Evolutionary conservation across 2,113 vertebrate genomes (phyloP).

Genomic region (Triplophysa siluroides): DNA sequence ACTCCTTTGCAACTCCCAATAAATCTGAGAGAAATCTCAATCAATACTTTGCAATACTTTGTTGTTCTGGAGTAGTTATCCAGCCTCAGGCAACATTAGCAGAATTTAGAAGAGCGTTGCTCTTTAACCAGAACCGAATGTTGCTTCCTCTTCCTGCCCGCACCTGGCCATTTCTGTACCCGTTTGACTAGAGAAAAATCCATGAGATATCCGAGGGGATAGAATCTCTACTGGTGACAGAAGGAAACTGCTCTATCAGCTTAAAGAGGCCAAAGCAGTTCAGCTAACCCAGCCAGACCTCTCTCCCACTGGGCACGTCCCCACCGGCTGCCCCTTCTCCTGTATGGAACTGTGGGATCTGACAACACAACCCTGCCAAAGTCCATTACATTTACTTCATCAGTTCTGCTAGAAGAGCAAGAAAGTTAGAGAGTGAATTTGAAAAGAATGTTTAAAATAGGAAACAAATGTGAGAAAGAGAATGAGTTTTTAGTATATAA

Average conservation of each 20-base stretch:
- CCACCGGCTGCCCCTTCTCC: conserved; percentile 31
- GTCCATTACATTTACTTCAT: conserved; percentile 57
- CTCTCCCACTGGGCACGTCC: conserved; percentile 35
- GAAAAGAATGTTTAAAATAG: too few relatives aligned
- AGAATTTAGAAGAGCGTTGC: conserved; percentile 6
- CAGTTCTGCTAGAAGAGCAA: conserved; percentile 2
- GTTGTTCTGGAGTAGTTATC: conserved; percentile 21
- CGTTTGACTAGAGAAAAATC: background rate
- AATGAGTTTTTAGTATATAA: too few relatives aligned
- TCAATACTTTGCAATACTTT: conserved; percentile 22
- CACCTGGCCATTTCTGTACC: conserved; percentile 13
- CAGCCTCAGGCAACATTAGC: background rate
- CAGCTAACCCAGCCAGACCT: conserved; percentile 41
- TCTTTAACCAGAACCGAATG: background rate
- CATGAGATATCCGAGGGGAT: background rate
- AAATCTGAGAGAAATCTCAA: conserved; percentile 27
- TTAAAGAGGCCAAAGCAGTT: conserved; percentile 36
- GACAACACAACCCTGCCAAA: conserved; percentile 49
- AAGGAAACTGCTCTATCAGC: conserved; percentile 34
- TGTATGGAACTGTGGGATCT: conserved; percentile 25
- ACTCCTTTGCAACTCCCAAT: conserved; percentile 10
- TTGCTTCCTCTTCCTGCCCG: background rate
- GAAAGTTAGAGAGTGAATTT: too few relatives aligned
- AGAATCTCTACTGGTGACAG: background rate
- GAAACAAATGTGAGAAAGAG: too few relatives aligned